Percentiles rank a stretch among this genome's conserved stretches.
These are phyloP conservation scores for Chaenogobius annularis DNA, from an alignment of 2,113 vertebrate genomes.

Conservation along the genomic window DNA sequence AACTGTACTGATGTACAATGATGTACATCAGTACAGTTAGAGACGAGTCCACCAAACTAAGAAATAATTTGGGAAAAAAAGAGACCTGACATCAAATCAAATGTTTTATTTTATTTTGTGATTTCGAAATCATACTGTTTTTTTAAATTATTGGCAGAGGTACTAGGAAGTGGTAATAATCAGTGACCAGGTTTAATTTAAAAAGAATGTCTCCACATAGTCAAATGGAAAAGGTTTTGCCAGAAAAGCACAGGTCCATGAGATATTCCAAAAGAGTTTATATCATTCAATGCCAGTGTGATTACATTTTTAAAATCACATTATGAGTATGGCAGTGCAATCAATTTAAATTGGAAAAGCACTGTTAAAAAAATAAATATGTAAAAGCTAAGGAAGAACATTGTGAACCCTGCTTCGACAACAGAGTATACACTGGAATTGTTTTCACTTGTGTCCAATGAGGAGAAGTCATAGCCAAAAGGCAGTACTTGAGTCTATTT, in stretches of 20 bases:
- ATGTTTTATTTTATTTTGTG: background rate
- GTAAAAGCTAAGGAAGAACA: background rate
- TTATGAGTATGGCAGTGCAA: background rate
- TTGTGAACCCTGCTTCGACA: background rate
- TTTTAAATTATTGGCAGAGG: background rate
- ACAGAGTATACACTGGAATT: background rate
- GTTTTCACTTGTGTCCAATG: background rate
- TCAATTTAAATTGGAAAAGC: background rate
- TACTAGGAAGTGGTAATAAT: background rate
- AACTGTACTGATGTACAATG: too few relatives aligned
- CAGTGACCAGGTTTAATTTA: background rate
- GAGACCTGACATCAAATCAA: background rate
- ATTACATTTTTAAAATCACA: background rate
- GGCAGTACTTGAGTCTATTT: background rate
- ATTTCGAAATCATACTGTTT: background rate
- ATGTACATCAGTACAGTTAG: too few relatives aligned
- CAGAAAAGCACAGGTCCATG: background rate
- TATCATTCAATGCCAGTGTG: background rate
- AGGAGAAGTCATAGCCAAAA: background rate
- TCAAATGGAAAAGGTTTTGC: background rate
- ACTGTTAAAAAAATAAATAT: background rate
- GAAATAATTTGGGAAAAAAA: too few relatives aligned
- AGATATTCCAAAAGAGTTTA: background rate
- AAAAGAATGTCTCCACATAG: background rate
- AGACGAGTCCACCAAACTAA: too few relatives aligned